Percentiles rank a stretch among this genome's conserved stretches.
These are phyloP conservation scores for Aphis gossypii DNA, from an alignment of 1,140 invertebrate species.

Conservation along the genomic window DNA sequence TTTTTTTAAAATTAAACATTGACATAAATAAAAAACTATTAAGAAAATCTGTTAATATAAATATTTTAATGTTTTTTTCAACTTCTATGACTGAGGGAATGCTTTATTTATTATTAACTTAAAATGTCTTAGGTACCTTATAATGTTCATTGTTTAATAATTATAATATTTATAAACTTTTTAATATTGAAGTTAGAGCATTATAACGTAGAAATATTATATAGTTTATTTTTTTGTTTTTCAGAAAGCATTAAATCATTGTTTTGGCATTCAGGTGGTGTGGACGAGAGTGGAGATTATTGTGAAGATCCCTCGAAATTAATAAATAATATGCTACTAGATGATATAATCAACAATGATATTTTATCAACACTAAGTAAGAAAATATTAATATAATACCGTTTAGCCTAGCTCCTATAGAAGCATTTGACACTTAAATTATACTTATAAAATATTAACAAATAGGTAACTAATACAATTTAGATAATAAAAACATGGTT, in stretches of 20 bases:
- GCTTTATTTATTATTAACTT: not conserved
- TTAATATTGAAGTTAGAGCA: not conserved
- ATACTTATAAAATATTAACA: no score
- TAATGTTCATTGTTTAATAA: not conserved
- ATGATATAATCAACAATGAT: not conserved
- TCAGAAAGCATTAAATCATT: not conserved
- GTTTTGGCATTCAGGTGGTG: not conserved
- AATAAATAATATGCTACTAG: not conserved
- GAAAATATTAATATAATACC: not conserved
- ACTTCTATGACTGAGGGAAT: no score
- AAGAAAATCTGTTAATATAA: no score
- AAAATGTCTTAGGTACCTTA: not conserved
- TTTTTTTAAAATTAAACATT: no score
- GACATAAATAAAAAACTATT: no score
- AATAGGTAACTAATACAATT: no score
- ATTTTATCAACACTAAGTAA: not conserved
- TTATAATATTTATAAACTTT: not conserved
- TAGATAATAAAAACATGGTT: no score
- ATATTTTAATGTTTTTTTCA: no score
- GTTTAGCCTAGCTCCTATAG: no score
- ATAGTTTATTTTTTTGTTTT: not conserved
- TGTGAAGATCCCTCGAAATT: not conserved
- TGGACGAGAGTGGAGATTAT: not conserved
- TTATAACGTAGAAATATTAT: no score
- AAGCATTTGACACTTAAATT: no score